Base-by-base conservation (phyloP, 2,888 invertebrate genomes). In the Kuschelorhynchus macadamiae region DNA sequence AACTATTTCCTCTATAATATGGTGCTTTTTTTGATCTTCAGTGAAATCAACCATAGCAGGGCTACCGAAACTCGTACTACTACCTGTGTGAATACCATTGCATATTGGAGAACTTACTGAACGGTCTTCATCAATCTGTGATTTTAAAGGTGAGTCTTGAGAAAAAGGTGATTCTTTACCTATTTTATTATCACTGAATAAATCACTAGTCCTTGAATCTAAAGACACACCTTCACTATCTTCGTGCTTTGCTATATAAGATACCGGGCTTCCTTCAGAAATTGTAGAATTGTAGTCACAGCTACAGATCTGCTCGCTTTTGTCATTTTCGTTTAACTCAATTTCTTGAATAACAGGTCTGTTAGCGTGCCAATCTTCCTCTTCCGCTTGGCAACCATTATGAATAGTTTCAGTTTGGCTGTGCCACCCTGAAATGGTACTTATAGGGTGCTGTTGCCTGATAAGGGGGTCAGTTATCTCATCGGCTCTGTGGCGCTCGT, bases 361-460 rank as follows among this genome's bases (percentile, higher is more conserved):
- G 33, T 71, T 76, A 62, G 73, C 77, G 62, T 81, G 81, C 79
- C 83, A 83, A 36, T 81, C 79, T 25, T 80, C 78, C 42, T 78
- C 79, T 4, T 79, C 78, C 0, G 72, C 44, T 47, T 79, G 81
- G 65, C 81, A 83, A 44, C 80, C 82, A 61, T 82, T 83, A 11
- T 79, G 73, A 18, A 82, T 76, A 25, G 73, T 75, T 80, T 83
- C 80, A 77, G 85, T 76, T 68, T 89, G 91, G 33, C 92, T 90
- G 81, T 95, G 95, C 94, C 95, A 95, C 60, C 97, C 97, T 0
- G 96, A 97, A 78, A 97, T 97, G 47, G 97, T 98, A 81, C 96
- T 96, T 74, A 97, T 96, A 14, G 97, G 97, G 44, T 95, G 89
- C 77, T 96, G 95, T 80, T 95, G 95, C 14, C 97, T 86, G 74